These are phyloP conservation scores for Napeogenes sylphis DNA, from an alignment of 2,888 invertebrate genomes.

Conservation along the genomic window DNA sequence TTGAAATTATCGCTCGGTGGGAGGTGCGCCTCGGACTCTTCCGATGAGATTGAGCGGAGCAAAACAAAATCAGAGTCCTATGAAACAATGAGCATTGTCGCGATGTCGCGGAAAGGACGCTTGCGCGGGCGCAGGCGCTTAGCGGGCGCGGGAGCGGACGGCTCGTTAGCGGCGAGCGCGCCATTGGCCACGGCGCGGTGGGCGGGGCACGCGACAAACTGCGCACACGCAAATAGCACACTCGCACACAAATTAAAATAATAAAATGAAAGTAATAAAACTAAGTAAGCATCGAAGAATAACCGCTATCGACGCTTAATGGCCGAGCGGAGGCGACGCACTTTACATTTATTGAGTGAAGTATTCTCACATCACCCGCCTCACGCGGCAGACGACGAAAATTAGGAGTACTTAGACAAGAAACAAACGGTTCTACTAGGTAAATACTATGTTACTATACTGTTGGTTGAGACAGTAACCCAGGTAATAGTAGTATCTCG, in stretches of 20 bases:
- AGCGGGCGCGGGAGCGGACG: constrained; percentile 39
- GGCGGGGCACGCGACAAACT: constrained; percentile 70
- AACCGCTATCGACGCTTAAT: constrained; percentile 72
- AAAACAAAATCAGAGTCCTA: constrained; percentile 70
- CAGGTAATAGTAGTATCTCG: too few relatives aligned
- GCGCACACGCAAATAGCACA: constrained; percentile 77
- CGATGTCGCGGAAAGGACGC: constrained; percentile 30
- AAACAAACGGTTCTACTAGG: neutral
- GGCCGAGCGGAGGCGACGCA: constrained; percentile 66
- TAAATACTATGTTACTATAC: too few relatives aligned
- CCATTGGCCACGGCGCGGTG: constrained; percentile 58
- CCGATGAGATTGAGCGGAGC: constrained; percentile 56
- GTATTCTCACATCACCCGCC: constrained; percentile 35
- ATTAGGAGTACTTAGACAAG: neutral
- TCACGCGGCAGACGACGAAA: constrained; percentile 22
- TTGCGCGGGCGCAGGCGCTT: constrained; percentile 30
- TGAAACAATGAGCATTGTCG: constrained; percentile 75
- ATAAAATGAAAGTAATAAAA: constrained; percentile 77
- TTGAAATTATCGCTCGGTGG: constrained; percentile 75
- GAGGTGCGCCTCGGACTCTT: constrained; percentile 55
- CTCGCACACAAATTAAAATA: constrained; percentile 77
- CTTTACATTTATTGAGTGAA: constrained; percentile 62
- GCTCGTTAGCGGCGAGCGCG: constrained; percentile 51
- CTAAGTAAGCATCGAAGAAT: constrained; percentile 67
- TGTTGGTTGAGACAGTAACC: too few relatives aligned